Percentiles rank a stretch among this genome's conserved stretches.
Evolutionary conservation across 1,140 invertebrate species (phyloP).

Genomic region (Apis cerana): DNA sequence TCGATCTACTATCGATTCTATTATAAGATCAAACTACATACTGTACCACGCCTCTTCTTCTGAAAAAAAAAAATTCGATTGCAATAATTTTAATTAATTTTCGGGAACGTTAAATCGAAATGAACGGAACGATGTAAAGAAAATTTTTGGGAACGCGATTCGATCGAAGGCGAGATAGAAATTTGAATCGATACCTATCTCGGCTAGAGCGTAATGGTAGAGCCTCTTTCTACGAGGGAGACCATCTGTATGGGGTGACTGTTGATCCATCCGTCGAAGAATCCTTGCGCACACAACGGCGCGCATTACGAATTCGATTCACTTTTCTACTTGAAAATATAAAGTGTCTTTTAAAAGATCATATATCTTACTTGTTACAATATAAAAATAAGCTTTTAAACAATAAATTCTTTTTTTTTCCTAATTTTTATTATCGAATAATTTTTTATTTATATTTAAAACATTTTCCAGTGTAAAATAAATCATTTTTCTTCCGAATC

Average conservation of each 20-base stretch:
- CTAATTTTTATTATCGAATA: too few species aligned
- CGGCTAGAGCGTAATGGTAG: not conserved
- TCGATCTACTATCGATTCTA: constrained; percentile 44
- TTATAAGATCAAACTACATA: not conserved
- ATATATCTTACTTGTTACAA: not conserved
- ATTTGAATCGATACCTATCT: constrained; percentile 30
- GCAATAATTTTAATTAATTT: not conserved
- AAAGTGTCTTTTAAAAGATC: not conserved
- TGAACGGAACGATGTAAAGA: not conserved
- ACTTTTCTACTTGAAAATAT: not conserved
- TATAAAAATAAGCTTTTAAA: not conserved
- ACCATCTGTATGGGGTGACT: constrained; percentile 20
- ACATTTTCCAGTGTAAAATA: too few species aligned
- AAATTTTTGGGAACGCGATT: constrained; percentile 22
- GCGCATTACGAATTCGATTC: not conserved
- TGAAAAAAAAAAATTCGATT: not conserved
- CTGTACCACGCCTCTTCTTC: not conserved
- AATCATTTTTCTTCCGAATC: too few species aligned
- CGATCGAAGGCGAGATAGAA: constrained; percentile 17
- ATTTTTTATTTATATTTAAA: too few species aligned
- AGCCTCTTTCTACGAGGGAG: not conserved
- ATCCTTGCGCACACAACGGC: not conserved
- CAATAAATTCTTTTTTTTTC: too few species aligned
- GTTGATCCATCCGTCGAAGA: constrained; percentile 5
- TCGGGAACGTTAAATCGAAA: too few species aligned